These are phyloP conservation scores for Chrysomela aeneicollis DNA, from an alignment of 2,888 invertebrate genomes.

Conservation along the genomic window DNA sequence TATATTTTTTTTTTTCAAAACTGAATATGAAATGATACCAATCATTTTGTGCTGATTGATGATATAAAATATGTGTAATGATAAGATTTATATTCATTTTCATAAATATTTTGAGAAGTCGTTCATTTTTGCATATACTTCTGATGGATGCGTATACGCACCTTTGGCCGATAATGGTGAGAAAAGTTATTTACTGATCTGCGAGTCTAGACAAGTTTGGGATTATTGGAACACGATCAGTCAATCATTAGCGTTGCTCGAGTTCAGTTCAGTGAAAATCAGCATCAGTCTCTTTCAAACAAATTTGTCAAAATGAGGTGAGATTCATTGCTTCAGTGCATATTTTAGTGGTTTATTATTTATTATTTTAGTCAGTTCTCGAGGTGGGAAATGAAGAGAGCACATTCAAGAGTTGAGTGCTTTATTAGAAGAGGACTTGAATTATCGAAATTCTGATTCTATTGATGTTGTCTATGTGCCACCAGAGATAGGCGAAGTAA, in stretches of 20 bases:
- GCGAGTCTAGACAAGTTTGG: conserved; percentile 3
- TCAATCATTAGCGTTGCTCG: neutral
- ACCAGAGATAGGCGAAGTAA: conserved; percentile 27
- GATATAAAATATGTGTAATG: neutral
- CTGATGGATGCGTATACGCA: neutral
- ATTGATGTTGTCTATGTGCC: conserved; percentile 32
- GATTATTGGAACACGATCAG: neutral
- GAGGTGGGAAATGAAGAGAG: conserved; percentile 26
- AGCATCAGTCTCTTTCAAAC: neutral
- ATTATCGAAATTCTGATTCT: conserved; percentile 23
- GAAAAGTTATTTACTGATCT: neutral
- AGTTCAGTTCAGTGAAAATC: neutral
- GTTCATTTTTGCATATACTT: neutral
- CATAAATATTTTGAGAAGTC: no score
- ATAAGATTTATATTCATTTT: neutral
- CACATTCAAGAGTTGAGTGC: conserved; percentile 11
- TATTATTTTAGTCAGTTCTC: conserved; percentile 22
- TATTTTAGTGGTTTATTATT: neutral
- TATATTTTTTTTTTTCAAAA: conserved; percentile 1
- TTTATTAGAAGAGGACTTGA: neutral
- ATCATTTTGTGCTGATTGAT: conserved; percentile 3
- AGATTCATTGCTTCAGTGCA: neutral
- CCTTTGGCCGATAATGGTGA: neutral
- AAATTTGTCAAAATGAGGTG: conserved; percentile 4
- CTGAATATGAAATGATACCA: conserved; percentile 8